Conservation (phyloP, 2,797 vertebrate species). For the Epinephelus malabaricus region DNA sequence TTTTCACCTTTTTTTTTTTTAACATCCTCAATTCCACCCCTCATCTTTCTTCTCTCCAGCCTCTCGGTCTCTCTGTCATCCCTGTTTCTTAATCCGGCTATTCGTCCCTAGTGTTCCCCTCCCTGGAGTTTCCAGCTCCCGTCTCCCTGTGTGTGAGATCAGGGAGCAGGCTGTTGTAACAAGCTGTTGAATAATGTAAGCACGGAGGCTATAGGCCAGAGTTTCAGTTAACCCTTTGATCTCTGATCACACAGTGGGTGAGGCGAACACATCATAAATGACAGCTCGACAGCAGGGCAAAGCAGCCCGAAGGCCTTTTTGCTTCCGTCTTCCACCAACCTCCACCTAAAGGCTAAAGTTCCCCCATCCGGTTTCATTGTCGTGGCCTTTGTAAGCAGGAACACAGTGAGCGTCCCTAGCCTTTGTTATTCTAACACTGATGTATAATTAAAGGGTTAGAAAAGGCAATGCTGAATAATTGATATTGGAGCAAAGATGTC, state of each 20-base stretch:
- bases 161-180: slow-evolving; percentile 82
- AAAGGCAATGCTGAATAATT: slow-evolving; percentile 86
- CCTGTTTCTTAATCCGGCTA: slow-evolving; percentile 72
- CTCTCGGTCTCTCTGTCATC: slow-evolving; percentile 56
- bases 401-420: slow-evolving; percentile 43
- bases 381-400: slow-evolving; percentile 63
- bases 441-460: slow-evolving; percentile 87
- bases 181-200: slow-evolving; percentile 86
- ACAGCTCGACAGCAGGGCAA: slow-evolving; percentile 67
- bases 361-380: slow-evolving; percentile 73
- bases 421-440: slow-evolving; percentile 84
- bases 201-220: slow-evolving; percentile 74
- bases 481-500: slow-evolving; percentile 78
- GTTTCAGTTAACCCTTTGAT: slow-evolving; percentile 84
- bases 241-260: slow-evolving; percentile 76
- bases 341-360: slow-evolving; percentile 65
- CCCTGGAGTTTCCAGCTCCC: slow-evolving; percentile 70
- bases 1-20: background rate
- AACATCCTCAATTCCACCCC: slow-evolving; percentile 47
- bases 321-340: slow-evolving; percentile 47
- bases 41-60: slow-evolving; percentile 62
- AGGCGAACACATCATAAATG: slow-evolving; percentile 75
- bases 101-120: slow-evolving; percentile 64
- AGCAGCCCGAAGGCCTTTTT: slow-evolving; percentile 58
- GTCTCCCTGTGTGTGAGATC: slow-evolving; percentile 76